Percentiles rank a stretch among this genome's conserved stretches.
Evolutionary conservation across 2,888 invertebrate genomes (phyloP).

Genomic region (Macrosiphum euphorbiae): DNA sequence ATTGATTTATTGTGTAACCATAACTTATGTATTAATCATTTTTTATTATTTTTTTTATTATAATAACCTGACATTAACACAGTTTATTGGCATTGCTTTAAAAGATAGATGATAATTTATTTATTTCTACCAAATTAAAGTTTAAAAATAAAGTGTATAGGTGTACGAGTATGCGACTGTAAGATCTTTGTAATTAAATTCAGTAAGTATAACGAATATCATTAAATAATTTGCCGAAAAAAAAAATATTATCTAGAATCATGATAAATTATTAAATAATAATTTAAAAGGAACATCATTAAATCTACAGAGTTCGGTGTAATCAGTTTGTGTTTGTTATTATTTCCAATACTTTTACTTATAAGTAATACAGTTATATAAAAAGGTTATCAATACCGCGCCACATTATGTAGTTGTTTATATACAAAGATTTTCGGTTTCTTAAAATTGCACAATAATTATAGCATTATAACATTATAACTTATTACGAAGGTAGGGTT

Average conservation of each 20-base stretch:
- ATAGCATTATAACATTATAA: no score
- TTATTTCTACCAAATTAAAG: neutral
- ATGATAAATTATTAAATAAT: neutral
- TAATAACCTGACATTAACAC: neutral
- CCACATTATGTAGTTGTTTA: neutral
- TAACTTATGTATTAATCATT: neutral
- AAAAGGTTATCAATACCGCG: neutral
- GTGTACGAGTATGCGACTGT: neutral
- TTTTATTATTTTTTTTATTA: neutral
- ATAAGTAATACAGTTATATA: neutral
- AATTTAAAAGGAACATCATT: constrained; percentile 1
- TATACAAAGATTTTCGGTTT: neutral
- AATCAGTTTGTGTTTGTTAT: constrained; percentile 3
- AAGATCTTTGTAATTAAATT: neutral
- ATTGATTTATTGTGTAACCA: neutral
- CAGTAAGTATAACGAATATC: neutral
- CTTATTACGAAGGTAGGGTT: neutral
- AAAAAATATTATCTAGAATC: neutral
- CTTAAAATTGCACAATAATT: neutral
- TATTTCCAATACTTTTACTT: neutral
- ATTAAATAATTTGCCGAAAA: neutral
- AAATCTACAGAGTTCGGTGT: neutral
- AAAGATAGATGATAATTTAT: neutral
- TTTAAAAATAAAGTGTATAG: neutral
- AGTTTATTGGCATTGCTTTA: neutral